These are phyloP conservation scores for Cryptomyrus ogoouensis DNA, from an alignment of 2,113 vertebrate species.

Conservation along the genomic window DNA sequence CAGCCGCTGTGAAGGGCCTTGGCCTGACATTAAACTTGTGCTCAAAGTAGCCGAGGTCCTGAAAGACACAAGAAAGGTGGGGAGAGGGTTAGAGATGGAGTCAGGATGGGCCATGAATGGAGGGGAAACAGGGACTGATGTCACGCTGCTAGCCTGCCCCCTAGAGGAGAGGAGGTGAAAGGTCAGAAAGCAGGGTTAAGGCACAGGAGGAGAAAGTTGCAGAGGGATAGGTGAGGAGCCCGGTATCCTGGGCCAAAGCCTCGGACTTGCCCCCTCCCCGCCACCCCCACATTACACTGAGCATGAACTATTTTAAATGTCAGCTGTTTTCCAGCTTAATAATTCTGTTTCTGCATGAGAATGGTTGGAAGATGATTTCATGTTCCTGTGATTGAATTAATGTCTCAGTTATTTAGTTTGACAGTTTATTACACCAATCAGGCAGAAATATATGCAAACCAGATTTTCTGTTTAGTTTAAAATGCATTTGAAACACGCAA, in stretches of 20 bases:
- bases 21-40: constrained; percentile 79
- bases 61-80: constrained; percentile 52
- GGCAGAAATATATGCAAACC: background rate
- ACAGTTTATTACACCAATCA: background rate
- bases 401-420: background rate
- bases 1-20: constrained; percentile 73
- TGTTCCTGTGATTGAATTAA: background rate
- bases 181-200: background rate
- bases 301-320: background rate
- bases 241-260: background rate
- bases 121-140: background rate
- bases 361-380: background rate
- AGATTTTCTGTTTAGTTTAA: background rate
- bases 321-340: background rate
- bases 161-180: constrained; percentile 7
- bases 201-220: background rate
- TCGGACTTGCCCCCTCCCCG: background rate
- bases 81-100: background rate
- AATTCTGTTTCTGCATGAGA: background rate
- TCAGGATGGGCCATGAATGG: background rate
- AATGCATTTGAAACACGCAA: background rate
- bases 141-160: background rate
- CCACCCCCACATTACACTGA: background rate
- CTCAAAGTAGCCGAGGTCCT: constrained; percentile 80
- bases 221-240: background rate